Evolutionary conservation across 2,113 vertebrate species (phyloP).

Genomic region (Dipodomys stephensi): DNA sequence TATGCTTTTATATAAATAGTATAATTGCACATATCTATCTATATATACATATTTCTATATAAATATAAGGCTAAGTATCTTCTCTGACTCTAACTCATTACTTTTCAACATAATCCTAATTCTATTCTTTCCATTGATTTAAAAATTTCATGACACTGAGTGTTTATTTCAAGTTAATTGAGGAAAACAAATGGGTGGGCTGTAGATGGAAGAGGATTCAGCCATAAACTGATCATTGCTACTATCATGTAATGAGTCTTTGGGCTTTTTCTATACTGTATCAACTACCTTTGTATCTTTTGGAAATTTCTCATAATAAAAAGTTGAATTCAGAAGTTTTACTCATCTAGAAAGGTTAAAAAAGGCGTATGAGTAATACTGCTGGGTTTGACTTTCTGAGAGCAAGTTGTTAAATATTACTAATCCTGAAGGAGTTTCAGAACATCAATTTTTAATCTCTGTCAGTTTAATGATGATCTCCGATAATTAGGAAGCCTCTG

Average conservation of each 20-base stretch:
- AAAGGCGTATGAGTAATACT: not conserved
- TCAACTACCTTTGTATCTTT: not conserved
- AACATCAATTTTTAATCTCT: slow-evolving; percentile 43
- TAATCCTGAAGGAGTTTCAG: slow-evolving; percentile 22
- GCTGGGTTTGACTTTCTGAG: not conserved
- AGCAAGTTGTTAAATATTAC: slow-evolving; percentile 42
- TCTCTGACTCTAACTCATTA: not conserved
- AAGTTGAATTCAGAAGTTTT: slow-evolving; percentile 1
- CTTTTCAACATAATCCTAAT: not conserved
- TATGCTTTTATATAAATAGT: not conserved
- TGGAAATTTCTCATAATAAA: not conserved
- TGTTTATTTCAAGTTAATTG: not conserved
- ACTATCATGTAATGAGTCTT: not conserved
- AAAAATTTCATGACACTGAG: not conserved
- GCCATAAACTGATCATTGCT: not conserved
- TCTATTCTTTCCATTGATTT: not conserved
- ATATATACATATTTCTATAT: no score
- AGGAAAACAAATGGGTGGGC: not conserved
- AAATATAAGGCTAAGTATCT: not conserved
- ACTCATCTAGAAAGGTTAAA: not conserved
- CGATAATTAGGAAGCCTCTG: slow-evolving; percentile 40
- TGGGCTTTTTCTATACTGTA: not conserved
- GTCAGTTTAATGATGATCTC: slow-evolving; percentile 43
- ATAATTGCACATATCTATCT: no score
- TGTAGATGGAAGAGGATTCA: not conserved